A percentile compares a stretch with the other conserved stretches of the same genome.
Evolutionary conservation across 1,140 invertebrate species (phyloP).

Genomic region (Theocolax elegans): DNA sequence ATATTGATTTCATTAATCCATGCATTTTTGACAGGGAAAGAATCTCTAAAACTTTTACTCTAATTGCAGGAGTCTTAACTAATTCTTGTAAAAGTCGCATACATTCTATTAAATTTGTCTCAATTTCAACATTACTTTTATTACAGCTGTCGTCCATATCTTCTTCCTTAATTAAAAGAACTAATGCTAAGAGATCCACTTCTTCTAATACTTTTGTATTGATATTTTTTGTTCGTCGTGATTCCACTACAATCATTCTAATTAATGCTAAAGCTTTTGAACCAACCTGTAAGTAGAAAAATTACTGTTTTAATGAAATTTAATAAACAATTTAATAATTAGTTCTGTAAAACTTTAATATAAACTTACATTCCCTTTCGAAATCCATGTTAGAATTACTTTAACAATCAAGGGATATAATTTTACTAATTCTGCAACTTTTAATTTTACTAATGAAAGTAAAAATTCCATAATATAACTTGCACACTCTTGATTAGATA

Average conservation of each 20-base stretch:
- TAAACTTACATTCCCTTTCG: slow-evolving; percentile 56
- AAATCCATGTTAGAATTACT: slow-evolving; percentile 65
- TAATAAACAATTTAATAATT: neutral
- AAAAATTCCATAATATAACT: slow-evolving; percentile 69
- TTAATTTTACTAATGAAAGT: slow-evolving; percentile 62
- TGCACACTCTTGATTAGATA: slow-evolving; percentile 64
- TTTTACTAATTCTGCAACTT: slow-evolving; percentile 55
- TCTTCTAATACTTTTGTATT: slow-evolving; percentile 51
- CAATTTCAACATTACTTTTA: slow-evolving; percentile 44
- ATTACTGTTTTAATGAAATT: neutral
- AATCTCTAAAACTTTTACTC: slow-evolving; percentile 56
- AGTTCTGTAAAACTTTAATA: slow-evolving; percentile 14
- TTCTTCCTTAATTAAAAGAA: slow-evolving; percentile 50
- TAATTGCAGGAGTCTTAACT: slow-evolving; percentile 56
- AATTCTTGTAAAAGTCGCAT: slow-evolving; percentile 67
- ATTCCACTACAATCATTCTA: slow-evolving; percentile 56
- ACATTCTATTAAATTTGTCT: slow-evolving; percentile 56
- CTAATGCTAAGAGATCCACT: slow-evolving; percentile 58
- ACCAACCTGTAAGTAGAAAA: slow-evolving; percentile 50
- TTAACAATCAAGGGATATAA: slow-evolving; percentile 63
- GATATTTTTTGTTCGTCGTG: slow-evolving; percentile 45
- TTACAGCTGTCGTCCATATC: slow-evolving; percentile 46
- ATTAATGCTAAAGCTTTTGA: slow-evolving; percentile 60
- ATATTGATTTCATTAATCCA: slow-evolving; percentile 51
- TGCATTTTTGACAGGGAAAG: slow-evolving; percentile 58